Conservation (phyloP, 2,888 invertebrate species). For the Hirudinaria manillensis region DNA sequence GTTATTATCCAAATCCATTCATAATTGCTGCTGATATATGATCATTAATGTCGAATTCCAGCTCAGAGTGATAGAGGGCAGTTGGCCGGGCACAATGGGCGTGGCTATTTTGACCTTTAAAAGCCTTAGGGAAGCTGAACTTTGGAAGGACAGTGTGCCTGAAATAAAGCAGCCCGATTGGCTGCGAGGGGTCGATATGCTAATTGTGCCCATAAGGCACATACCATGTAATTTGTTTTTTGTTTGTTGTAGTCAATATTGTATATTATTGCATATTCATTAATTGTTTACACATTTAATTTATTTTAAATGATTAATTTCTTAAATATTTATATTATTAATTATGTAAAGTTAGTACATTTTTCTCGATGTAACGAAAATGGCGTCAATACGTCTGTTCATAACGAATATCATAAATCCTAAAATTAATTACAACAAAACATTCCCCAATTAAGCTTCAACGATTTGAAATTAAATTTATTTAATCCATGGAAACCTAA, state of each 20-base stretch:
- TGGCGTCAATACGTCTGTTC: too few species aligned
- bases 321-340: too few species aligned
- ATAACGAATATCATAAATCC: too few species aligned
- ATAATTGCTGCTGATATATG: too few species aligned
- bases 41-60: neutral
- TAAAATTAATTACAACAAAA: too few species aligned
- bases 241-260: neutral
- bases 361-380: too few species aligned
- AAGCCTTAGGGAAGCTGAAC: slow-evolving; percentile 35
- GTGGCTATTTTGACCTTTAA: slow-evolving; percentile 36
- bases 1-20: too few species aligned
- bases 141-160: slow-evolving; percentile 38
- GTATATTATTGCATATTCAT: neutral
- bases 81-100: slow-evolving; percentile 35
- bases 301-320: neutral
- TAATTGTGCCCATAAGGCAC: slow-evolving; percentile 35
- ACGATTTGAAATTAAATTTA: too few species aligned
- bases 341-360: too few species aligned
- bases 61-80: slow-evolving; percentile 34
- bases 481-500: too few species aligned
- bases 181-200: slow-evolving; percentile 37
- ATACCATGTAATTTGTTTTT: slow-evolving; percentile 31
- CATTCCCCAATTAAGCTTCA: too few species aligned
- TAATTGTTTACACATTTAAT: neutral
- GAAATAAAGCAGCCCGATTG: slow-evolving; percentile 38